Percentiles rank a stretch among this genome's conserved stretches.
Conservation (phyloP, 2,888 invertebrate genomes). For the Rapana venosa region DNA sequence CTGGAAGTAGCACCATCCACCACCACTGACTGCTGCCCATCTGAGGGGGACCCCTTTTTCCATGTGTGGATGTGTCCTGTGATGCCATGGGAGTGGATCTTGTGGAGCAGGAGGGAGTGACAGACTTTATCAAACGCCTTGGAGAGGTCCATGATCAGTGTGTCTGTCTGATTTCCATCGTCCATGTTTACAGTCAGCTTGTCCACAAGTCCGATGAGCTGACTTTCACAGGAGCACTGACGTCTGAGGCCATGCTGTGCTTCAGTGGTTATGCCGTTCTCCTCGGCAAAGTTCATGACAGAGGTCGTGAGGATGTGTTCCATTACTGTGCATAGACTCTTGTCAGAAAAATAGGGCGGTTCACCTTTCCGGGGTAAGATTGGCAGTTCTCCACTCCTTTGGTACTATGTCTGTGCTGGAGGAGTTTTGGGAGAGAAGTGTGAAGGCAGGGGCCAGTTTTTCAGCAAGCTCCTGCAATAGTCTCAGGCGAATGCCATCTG, state of each 20-base stretch:
- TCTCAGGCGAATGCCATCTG: slow-evolving; percentile 22
- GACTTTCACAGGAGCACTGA: background rate
- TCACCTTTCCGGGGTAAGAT: slow-evolving; percentile 8
- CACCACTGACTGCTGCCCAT: background rate
- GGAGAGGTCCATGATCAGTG: background rate
- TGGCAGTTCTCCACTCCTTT: background rate
- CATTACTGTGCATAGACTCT: background rate
- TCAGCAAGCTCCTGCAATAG: slow-evolving; percentile 20
- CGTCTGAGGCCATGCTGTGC: background rate
- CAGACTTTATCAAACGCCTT: slow-evolving; percentile 33
- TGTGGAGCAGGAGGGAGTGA: background rate
- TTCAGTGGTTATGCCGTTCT: background rate
- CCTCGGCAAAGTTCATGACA: background rate
- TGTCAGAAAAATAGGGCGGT: slow-evolving; percentile 12
- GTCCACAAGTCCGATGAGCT: background rate
- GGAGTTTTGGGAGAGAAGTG: slow-evolving; percentile 18
- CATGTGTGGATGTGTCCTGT: background rate
- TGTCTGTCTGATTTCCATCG: background rate
- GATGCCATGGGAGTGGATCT: background rate
- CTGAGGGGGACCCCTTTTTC: background rate
- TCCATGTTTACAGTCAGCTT: background rate
- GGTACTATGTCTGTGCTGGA: slow-evolving; percentile 4
- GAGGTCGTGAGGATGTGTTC: background rate
- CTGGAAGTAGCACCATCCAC: background rate
- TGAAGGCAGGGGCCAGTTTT: slow-evolving; percentile 4